Conservation (phyloP, 2,888 invertebrate species). For the Prionchulus punctatus region DNA sequence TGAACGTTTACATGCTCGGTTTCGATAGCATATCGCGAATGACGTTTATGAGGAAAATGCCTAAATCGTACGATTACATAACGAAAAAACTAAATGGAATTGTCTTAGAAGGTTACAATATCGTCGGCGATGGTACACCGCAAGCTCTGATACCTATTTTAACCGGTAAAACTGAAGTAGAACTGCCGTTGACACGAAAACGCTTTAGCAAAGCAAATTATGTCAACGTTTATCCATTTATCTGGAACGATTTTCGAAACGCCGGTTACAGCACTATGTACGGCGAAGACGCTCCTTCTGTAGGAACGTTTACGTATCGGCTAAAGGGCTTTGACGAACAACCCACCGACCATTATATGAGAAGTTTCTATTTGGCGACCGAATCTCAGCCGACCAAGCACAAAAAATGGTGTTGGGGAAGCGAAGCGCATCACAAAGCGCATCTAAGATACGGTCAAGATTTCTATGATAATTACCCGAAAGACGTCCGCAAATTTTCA, state of each 20-base stretch:
- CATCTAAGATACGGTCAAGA: constrained; percentile 41
- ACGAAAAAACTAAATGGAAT: constrained; percentile 46
- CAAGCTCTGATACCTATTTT: constrained; percentile 64
- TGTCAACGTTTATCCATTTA: constrained; percentile 63
- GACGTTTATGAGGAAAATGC: constrained; percentile 59
- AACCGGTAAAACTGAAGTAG: constrained; percentile 60
- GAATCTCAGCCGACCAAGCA: too few relatives aligned
- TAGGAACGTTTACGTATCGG: constrained; percentile 75
- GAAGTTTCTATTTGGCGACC: constrained; percentile 58
- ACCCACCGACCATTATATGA: constrained; percentile 77
- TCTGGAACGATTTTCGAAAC: constrained; percentile 49
- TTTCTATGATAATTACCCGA: constrained; percentile 45
- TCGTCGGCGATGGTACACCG: constrained; percentile 38
- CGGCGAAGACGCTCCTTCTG: constrained; percentile 64
- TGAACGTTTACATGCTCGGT: constrained; percentile 48
- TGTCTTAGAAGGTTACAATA: constrained; percentile 52
- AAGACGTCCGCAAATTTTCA: constrained; percentile 54
- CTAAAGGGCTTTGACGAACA: constrained; percentile 63
- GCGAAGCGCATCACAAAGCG: constrained; percentile 47
- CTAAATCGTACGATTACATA: constrained; percentile 54
- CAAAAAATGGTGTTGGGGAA: constrained; percentile 1
- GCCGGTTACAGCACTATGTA: constrained; percentile 50
- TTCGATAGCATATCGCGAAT: constrained; percentile 72
- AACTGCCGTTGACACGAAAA: constrained; percentile 66
- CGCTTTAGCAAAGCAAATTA: constrained; percentile 44